Conservation (phyloP, 2,888 invertebrate genomes). For the Pedicia rivosa region DNA sequence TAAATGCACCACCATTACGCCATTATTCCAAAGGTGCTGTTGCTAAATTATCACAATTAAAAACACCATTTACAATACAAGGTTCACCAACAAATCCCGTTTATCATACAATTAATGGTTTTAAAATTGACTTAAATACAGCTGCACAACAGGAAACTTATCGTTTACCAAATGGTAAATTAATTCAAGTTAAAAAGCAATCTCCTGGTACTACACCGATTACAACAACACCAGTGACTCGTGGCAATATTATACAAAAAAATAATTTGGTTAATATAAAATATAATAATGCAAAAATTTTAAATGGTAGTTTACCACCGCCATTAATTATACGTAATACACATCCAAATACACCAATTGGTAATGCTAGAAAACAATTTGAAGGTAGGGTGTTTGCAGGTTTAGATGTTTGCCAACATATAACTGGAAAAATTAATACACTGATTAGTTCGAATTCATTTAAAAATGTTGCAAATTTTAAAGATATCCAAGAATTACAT, state of each 20-base stretch:
- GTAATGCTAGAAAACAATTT: constrained; percentile 23
- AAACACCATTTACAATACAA: constrained; percentile 5
- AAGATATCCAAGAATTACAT: constrained; percentile 29
- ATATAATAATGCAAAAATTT: constrained; percentile 14
- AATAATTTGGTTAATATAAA: neutral
- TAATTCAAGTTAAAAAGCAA: constrained; percentile 30
- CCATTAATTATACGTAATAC: constrained; percentile 19
- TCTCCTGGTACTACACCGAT: constrained; percentile 6
- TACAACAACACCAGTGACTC: constrained; percentile 5
- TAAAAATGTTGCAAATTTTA: constrained; percentile 24
- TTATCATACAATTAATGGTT: constrained; percentile 30
- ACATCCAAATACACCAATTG: constrained; percentile 22
- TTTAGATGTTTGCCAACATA: constrained; percentile 29
- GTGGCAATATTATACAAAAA: too few relatives aligned
- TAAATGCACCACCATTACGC: constrained; percentile 1
- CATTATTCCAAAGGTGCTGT: too few relatives aligned
- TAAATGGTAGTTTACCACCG: constrained; percentile 6
- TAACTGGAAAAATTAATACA: constrained; percentile 27
- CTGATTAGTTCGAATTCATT: constrained; percentile 30
- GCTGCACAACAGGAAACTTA: constrained; percentile 30
- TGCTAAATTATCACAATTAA: constrained; percentile 15
- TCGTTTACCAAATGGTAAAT: constrained; percentile 28
- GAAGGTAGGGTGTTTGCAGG: constrained; percentile 27
- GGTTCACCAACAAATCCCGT: constrained; percentile 18
- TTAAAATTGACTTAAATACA: constrained; percentile 29